Evolutionary conservation across 2,113 vertebrate genomes (phyloP).

Genomic region (Scortum barcoo): DNA sequence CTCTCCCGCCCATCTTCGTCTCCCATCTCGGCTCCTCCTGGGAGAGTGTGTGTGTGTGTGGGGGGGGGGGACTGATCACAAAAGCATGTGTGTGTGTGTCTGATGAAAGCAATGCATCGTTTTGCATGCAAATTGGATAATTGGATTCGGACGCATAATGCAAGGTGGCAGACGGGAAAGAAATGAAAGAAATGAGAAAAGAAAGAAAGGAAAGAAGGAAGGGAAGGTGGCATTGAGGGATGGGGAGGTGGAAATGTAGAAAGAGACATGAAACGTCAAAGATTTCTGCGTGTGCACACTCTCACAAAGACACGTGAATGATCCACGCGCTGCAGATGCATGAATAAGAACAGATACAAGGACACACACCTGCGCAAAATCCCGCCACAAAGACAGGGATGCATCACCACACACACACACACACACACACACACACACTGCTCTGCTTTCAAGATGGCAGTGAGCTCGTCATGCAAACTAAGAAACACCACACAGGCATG

Average conservation of each 20-base stretch:
- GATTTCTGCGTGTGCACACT: not conserved
- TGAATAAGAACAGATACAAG: too few species aligned
- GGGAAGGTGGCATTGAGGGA: not conserved
- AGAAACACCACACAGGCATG: not conserved
- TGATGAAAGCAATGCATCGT: too few species aligned
- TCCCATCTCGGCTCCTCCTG: slow-evolving; percentile 35
- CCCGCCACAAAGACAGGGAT: not conserved
- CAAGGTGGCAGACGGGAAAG: slow-evolving; percentile 6
- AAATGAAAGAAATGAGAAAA: not conserved
- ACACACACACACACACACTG: not conserved
- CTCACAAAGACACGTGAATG: not conserved
- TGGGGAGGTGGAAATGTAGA: not conserved
- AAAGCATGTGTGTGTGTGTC: slow-evolving; percentile 50
- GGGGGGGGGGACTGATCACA: slow-evolving; percentile 20
- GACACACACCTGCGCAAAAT: not conserved
- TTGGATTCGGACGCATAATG: slow-evolving; percentile 62
- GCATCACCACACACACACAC: too few species aligned
- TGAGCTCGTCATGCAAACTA: not conserved
- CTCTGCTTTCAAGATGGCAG: not conserved
- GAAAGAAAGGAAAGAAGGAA: slow-evolving; percentile 4
- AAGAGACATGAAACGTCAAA: not conserved
- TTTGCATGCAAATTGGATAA: slow-evolving; percentile 81
- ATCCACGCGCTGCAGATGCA: not conserved
- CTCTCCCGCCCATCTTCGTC: slow-evolving; percentile 40
- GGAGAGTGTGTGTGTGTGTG: too few species aligned